Base-by-base conservation (phyloP, 92 coral and sea anemone genomes). In the Palythoa grandiflora region DNA sequence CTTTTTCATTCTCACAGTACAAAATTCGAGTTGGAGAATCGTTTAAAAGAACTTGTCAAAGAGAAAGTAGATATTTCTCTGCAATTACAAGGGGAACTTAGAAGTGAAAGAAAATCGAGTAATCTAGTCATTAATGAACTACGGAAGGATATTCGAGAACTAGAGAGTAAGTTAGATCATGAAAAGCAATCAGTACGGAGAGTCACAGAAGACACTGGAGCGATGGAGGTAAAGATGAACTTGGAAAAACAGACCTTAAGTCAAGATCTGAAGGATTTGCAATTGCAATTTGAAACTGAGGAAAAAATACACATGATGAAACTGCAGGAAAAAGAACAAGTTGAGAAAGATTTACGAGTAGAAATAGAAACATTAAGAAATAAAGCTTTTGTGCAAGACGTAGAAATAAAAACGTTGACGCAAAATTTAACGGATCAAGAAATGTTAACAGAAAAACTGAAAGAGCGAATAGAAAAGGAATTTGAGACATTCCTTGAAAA, bases 221-320 rank as follows among this genome's bases (percentile, higher is more conserved):
- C 71, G 38, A 85, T 76, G 50, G 92, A 88, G 9, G 73, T 88
- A 35, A 79, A 88, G 83, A 36, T 87, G 28, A 85, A 87, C 38
- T 75, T 73, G 50, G 96, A 94, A 60, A 86, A 87, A 19, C 92
- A 89, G 37, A 84, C 84, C 63, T 57, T 94, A 60, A 63, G 79
- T 8, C 90, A 92, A 35, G 88, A 86, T 47, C 39, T 94, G 37
- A 94, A 94, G 92, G 90, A 87, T 9, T 59, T 94, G 53, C 89
- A 91, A 79, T 20, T 47, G 1, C 89, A 88, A 14, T 48, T 84
- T 21, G 66, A 87, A 1, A 50, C 87, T 53, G 87, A 84, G 40
- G 89, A 89, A 71, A 68, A 79, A 61, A 63, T 35, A 15, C 68
- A 79, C 20, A 44, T 44, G 6, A 44, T 44, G 50, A 0, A 44